Percentiles rank a stretch among this genome's conserved stretches.
These are phyloP conservation scores for Vicugna pacos DNA, from an alignment of 2,113 vertebrate genomes.

Conservation along the genomic window DNA sequence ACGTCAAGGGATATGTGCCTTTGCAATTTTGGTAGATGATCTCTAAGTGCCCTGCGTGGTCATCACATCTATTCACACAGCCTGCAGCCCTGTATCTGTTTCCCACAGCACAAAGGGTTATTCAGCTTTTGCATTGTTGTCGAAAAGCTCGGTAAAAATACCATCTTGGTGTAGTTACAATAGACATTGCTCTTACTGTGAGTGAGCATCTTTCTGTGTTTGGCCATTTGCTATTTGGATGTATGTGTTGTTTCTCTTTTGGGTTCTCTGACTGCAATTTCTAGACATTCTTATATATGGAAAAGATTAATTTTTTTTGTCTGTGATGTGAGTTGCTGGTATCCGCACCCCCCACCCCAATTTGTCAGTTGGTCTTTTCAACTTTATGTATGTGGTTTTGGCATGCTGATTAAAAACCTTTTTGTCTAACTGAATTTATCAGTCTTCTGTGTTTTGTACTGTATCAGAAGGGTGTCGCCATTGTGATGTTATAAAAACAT, in stretches of 20 bases:
- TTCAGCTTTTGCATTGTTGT: background rate
- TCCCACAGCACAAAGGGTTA: rapidly evolving
- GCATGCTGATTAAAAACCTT: background rate
- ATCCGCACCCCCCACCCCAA: too few relatives aligned
- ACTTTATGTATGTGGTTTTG: background rate
- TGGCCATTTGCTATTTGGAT: background rate
- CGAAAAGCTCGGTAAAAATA: background rate
- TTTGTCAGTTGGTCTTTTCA: background rate
- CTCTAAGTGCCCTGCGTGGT: rapidly evolving
- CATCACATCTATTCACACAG: rapidly evolving
- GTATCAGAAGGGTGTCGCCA: background rate
- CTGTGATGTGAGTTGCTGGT: background rate
- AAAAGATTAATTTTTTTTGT: background rate
- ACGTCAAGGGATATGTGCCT: background rate
- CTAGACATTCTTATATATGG: background rate
- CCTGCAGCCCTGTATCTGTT: background rate
- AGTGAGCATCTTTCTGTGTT: background rate
- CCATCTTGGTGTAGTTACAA: background rate
- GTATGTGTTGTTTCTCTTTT: background rate
- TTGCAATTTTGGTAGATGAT: background rate
- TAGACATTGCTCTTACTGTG: background rate
- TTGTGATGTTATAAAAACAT: background rate
- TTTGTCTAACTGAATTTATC: background rate
- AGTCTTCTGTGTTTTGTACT: background rate
- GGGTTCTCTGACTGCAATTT: background rate